Evolutionary conservation across 1,140 invertebrate species (phyloP).

Genomic region (Drosophila guanche): DNA sequence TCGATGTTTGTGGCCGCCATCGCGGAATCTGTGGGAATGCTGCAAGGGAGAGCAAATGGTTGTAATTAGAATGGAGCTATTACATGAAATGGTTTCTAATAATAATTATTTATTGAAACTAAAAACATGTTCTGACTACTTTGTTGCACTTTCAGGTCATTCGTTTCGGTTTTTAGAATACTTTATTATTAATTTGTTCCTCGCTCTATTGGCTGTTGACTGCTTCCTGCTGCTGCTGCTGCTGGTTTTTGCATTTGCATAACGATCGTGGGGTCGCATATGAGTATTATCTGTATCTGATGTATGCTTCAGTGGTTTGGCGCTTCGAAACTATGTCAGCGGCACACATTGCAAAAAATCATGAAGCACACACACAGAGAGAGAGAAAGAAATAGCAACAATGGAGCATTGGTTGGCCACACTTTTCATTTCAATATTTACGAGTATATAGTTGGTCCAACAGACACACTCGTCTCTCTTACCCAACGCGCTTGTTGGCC

Average conservation of each 20-base stretch:
- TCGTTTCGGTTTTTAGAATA: slow-evolving; percentile 52
- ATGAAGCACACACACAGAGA: slow-evolving; percentile 42
- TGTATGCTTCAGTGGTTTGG: slow-evolving; percentile 44
- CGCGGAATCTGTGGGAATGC: slow-evolving; percentile 66
- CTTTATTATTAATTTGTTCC: slow-evolving; percentile 1
- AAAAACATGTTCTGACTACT: slow-evolving; percentile 6
- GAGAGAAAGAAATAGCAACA: slow-evolving; percentile 33
- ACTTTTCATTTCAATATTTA: slow-evolving; percentile 72
- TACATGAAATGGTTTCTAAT: too few relatives aligned
- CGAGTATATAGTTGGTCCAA: slow-evolving; percentile 17
- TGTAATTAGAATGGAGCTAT: background rate
- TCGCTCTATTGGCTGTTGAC: slow-evolving; percentile 4
- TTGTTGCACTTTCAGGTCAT: slow-evolving; percentile 18
- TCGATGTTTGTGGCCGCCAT: slow-evolving; percentile 81
- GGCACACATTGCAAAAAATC: slow-evolving; percentile 63
- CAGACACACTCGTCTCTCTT: slow-evolving; percentile 42
- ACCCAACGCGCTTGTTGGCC: slow-evolving; percentile 54
- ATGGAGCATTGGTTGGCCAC: slow-evolving; percentile 42
- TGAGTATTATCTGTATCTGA: slow-evolving; percentile 32
- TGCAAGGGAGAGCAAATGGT: slow-evolving; percentile 37
- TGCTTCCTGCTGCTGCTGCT: slow-evolving; percentile 51
- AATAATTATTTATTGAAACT: background rate
- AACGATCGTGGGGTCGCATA: slow-evolving; percentile 16
- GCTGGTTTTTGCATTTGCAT: slow-evolving; percentile 47
- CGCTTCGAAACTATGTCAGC: slow-evolving; percentile 64